Evolutionary conservation across 2,113 vertebrate species (phyloP).

Genomic region (Pygoscelis adeliae): DNA sequence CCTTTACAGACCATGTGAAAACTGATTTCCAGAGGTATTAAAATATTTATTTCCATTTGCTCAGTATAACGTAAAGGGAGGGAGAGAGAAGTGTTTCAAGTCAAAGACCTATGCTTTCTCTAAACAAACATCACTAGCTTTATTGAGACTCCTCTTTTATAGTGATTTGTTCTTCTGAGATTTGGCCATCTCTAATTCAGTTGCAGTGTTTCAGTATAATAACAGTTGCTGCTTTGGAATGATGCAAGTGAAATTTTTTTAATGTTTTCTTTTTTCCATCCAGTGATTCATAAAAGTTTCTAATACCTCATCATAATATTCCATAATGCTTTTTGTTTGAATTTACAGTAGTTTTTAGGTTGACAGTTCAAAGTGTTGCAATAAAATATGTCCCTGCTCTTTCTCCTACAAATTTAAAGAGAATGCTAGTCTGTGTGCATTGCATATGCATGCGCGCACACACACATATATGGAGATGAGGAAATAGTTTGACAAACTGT

Average conservation of each 20-base stretch:
- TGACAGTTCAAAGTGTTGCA: accelerated
- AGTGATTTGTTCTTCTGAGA: background rate
- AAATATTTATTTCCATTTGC: background rate
- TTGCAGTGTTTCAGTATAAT: background rate
- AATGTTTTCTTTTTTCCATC: background rate
- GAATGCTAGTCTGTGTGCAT: background rate
- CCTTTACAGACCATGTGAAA: background rate
- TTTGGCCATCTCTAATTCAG: background rate
- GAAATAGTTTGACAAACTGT: background rate
- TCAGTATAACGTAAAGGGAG: background rate
- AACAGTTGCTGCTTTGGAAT: background rate
- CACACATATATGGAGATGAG: background rate
- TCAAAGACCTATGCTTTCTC: background rate
- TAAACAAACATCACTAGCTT: background rate
- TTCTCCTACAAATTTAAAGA: background rate
- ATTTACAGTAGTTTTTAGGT: background rate
- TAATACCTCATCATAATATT: background rate
- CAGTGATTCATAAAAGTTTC: background rate
- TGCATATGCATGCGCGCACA: accelerated
- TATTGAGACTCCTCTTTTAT: background rate
- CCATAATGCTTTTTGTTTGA: background rate
- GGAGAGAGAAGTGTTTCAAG: background rate
- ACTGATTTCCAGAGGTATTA: background rate
- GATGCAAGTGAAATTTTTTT: background rate
- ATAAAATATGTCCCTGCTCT: background rate